A percentile compares a stretch with the other conserved stretches of the same genome.
These are phyloP conservation scores for Noctua comes DNA, from an alignment of 2,888 invertebrate genomes.

Conservation along the genomic window DNA sequence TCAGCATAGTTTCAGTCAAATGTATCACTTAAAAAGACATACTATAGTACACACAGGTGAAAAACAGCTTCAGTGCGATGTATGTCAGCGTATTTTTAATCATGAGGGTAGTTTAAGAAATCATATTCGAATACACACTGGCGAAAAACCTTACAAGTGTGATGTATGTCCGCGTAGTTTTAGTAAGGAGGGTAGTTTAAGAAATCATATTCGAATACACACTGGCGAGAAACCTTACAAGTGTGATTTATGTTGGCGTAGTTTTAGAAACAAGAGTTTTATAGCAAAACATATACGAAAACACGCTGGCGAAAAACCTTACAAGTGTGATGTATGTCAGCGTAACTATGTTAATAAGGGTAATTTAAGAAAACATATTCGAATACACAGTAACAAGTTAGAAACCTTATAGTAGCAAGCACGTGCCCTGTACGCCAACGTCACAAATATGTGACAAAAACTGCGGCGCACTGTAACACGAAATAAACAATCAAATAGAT, in stretches of 20 bases:
- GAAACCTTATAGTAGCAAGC: not conserved
- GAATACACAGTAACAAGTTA: not conserved
- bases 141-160: not conserved
- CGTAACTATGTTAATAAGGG: not conserved
- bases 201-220: not conserved
- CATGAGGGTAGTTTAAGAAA: not conserved
- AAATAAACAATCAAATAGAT: too few species aligned
- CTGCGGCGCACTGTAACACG: too few species aligned
- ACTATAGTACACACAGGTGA: not conserved
- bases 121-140: not conserved
- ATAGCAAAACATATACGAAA: not conserved
- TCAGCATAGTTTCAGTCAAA: not conserved
- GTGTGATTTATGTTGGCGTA: not conserved
- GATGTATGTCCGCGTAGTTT: not conserved
- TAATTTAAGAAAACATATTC: not conserved
- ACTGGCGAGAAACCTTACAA: not conserved
- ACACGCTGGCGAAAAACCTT: not conserved
- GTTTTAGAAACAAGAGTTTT: constrained; percentile 4
- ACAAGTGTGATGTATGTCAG: not conserved
- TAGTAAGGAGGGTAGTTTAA: not conserved
- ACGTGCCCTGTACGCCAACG: too few species aligned
- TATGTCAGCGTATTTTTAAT: not conserved
- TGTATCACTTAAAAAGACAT: not conserved
- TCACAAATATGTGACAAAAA: too few species aligned
- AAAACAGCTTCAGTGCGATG: not conserved